Evolutionary conservation across 2,113 vertebrate species (phyloP), one percentile per base, ranked within the genome.

Genomic region (Poecile atricapillus): DNA sequence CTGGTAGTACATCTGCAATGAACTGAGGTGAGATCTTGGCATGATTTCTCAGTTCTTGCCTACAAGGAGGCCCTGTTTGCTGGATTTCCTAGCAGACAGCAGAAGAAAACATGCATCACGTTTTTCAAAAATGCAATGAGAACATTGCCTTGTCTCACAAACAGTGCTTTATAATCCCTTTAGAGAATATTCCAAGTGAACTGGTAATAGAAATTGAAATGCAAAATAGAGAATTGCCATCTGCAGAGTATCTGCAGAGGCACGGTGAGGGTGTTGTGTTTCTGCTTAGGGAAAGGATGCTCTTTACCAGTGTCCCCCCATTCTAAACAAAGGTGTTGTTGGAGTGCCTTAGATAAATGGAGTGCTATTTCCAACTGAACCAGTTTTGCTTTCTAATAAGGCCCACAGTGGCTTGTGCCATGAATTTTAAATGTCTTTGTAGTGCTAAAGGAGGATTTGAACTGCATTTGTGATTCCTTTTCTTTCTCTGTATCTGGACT

Each of bases 111-210:
- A 47, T 62, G 73, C 14, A 47, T 74, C 60, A 24, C n/a, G 25
- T 89, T 93, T 94, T 73, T 88, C 8, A 67, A 76, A 81, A 78
- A 68, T 35, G 27, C 18, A 63, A 10, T 58, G 56, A 83, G 33
- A 75, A 87, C 64, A 83, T 62, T 41, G 50, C 47, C 75, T 80
- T 31, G 20, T 77, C 30, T 91, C 53, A 65, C 56, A 65, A 65
- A 15, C 59, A 89, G 50, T 67, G 56, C 37, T 89, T 97, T 87
- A 64, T 90, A 75, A 95, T 94, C 13, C 15, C 46, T 96, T 80
- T 30, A 55, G 91, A 82, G 41, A 80, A 35, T 86, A 62, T 64
- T 91, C 28, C 67, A 65, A 90, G 85, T 89, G 74, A 87, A 71
- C 55, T 62, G 39, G 25, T 81, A 64, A 65, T 18, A 80, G 75